These are phyloP conservation scores for Fukomys damarensis DNA, from an alignment of 2,113 vertebrate species.

Conservation along the genomic window DNA sequence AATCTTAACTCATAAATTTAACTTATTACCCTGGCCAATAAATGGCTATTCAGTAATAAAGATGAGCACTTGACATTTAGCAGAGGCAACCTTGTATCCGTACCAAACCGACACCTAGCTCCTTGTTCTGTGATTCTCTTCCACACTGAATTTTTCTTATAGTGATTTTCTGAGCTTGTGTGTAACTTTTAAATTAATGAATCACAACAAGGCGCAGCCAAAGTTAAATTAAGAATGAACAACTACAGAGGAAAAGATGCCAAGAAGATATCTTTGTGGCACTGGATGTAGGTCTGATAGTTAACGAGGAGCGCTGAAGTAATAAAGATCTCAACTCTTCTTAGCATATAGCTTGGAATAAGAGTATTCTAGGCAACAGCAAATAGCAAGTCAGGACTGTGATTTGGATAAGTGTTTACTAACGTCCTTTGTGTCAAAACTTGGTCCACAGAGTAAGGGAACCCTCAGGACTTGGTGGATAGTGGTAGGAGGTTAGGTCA, in stretches of 20 bases:
- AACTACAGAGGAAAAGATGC: background rate
- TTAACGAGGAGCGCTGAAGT: background rate
- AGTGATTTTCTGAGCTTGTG: background rate
- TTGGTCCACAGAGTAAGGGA: too few species aligned
- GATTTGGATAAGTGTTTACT: too few species aligned
- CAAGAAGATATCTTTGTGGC: background rate
- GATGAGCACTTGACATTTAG: background rate
- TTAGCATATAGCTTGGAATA: background rate
- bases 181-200: background rate
- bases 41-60: background rate
- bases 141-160: background rate
- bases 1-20: background rate
- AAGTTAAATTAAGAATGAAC: background rate
- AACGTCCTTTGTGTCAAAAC: too few species aligned
- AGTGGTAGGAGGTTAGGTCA: background rate
- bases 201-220: background rate
- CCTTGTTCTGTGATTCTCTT: background rate
- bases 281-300: background rate
- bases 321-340: background rate
- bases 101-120: background rate
- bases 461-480: background rate
- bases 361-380: background rate
- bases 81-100: background rate
- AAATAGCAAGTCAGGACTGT: background rate
- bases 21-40: background rate